Conservation (phyloP, 1,140 invertebrate species). For the Trachymyrmex septentrionalis region DNA sequence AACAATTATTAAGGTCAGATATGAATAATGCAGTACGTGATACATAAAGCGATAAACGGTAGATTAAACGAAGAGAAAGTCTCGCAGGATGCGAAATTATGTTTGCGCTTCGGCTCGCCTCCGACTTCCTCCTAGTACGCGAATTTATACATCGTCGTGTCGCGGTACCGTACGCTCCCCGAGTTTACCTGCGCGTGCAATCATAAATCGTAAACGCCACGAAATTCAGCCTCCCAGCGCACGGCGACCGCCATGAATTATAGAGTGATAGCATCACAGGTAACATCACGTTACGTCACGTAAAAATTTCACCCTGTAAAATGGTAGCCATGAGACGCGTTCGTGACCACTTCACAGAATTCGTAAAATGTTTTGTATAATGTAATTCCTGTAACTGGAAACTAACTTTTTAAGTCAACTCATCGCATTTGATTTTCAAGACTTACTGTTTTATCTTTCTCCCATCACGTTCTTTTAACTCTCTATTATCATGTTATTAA, state of each 20-base stretch:
- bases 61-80: constrained; percentile 43
- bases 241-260: constrained; percentile 67
- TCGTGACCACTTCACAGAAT: neutral
- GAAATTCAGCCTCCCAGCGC: constrained; percentile 68
- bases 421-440: neutral
- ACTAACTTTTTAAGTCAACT: neutral
- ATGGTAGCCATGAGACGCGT: constrained; percentile 25
- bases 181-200: constrained; percentile 62
- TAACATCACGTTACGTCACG: constrained; percentile 69
- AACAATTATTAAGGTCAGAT: constrained; percentile 47
- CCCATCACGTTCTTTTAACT: neutral
- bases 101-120: constrained; percentile 50
- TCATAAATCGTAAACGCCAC: constrained; percentile 71
- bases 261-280: constrained; percentile 70
- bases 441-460: neutral
- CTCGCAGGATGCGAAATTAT: constrained; percentile 37
- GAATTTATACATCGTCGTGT: constrained; percentile 57
- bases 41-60: constrained; percentile 21
- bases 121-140: constrained; percentile 32
- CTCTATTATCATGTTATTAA: too few species aligned
- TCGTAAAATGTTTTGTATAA: constrained; percentile 1
- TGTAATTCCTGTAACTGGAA: neutral
- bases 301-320: constrained; percentile 45
- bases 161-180: constrained; percentile 39
- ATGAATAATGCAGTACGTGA: constrained; percentile 4